Conservation (phyloP, 2,797 vertebrate species). For the Nothura maculosa region DNA sequence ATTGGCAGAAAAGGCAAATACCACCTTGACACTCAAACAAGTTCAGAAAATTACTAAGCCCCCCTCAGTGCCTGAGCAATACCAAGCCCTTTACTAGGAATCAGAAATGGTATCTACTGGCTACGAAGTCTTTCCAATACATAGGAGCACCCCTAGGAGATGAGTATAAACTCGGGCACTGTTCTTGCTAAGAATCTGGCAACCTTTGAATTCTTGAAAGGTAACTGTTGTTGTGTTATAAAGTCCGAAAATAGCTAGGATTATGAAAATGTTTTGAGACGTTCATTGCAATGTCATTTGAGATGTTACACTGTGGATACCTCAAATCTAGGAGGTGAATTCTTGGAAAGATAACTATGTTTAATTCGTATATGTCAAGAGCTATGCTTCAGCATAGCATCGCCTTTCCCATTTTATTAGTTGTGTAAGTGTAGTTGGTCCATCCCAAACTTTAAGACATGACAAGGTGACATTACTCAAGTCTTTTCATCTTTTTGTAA, state of each 20-base stretch:
- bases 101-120: background rate
- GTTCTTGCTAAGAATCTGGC: background rate
- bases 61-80: background rate
- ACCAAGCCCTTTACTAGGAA: background rate
- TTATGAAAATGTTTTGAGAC: background rate
- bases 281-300: background rate
- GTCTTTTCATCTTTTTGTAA: slow-evolving; percentile 46
- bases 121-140: background rate
- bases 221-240: background rate
- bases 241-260: background rate
- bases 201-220: background rate
- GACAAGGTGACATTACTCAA: slow-evolving; percentile 71
- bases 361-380: background rate
- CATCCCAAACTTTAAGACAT: slow-evolving; percentile 19
- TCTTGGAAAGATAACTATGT: background rate
- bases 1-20: background rate
- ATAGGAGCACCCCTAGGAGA: background rate
- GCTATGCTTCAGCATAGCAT: background rate
- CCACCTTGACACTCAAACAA: background rate
- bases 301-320: background rate
- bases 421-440: background rate
- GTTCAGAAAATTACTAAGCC: background rate
- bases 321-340: background rate
- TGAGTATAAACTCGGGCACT: fast-evolving
- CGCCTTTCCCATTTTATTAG: background rate